Evolutionary conservation across 2,113 vertebrate genomes (phyloP), one percentile per base, ranked within the genome.

Genomic region (Benitochromis conjunctus): DNA sequence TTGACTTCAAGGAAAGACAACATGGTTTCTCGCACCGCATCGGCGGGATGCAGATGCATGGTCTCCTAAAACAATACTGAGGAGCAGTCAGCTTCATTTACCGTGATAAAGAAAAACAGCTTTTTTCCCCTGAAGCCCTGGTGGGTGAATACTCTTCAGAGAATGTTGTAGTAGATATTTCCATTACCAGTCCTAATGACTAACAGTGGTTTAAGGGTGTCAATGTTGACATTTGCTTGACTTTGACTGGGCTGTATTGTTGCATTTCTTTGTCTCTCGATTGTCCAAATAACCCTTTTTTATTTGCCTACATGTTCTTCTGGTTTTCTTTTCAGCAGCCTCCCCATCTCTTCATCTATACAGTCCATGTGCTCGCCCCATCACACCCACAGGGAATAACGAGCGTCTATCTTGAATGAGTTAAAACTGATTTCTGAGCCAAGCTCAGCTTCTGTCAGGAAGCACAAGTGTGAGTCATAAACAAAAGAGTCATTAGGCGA

Each of bases 21-120:
- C 91, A 85, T n/a, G 81, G 86, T 90, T 92, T 74, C 82, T 84
- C 9, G 77, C 81, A 86, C 83, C 57, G 86, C 87, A 92, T 92
- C 89, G 83, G 87, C 66, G 81, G 56, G 86, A 80, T 83, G 86
- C 92, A 90, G 86, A 86, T 80, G 85, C 81, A 66, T 82, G 88
- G 89, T 88, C 83, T 92, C 89, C 94, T 94, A 89, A 94, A 96
- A 95, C 94, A 96, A 96, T 94, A 94, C 94, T 5, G 90, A 87
- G 76, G 84, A 90, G 84, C 88, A 89, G 93, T 92, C 94, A 87
- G 84, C 71, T 94, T 94, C 90, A 87, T 87, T 96, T 94, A 92
- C 82, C 91, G 34, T 91, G 89, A 91, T 91, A 87, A 91, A 94
- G 88, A 91, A 95, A 92, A 96, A 95, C 92, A 19, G 83, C 48